Base-by-base conservation (phyloP, 2,797 vertebrate species). In the Tenualosa thibaudeaui region DNA sequence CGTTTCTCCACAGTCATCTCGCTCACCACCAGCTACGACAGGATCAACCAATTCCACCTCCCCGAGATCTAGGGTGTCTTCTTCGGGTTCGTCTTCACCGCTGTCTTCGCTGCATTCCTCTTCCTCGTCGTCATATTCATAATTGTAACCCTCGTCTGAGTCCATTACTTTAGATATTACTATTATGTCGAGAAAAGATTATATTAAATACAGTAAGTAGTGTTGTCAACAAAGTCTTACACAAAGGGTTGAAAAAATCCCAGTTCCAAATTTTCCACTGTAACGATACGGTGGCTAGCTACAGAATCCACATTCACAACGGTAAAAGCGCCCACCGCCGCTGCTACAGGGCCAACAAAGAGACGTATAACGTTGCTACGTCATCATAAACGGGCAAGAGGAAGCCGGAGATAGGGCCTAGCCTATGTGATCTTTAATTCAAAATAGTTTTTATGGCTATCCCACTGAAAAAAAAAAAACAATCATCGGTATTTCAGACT, bases 91-190 rank as follows among this genome's bases (percentile, higher is more conserved):
- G 91, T 97, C 98, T 90, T 98, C 97, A 89, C 92, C 97, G 94
- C 97, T 98, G 92, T 99, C 98, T 94, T 98, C 98, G 95, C 98
- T 99, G 94, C 97, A 99, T 96, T 99, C 98, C 93, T 99, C 97
- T 93, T 78, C 71, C 40, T 99, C 98, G 94, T 99, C 98, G 96
- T 99, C 98, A 96, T 97, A 99, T 92, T 99, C 98, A 96, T 99
- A 99, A 95, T 98, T 99, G 96, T 98, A 99, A 89, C 98, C 98
- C 94, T 99, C 98, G 97, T 99, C 98, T 93, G 97, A 99, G 97
- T 99, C 98, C 98, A 99, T 99, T 96, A 95, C 96, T 96, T 78
- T 22, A 46, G 71, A 78, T 40, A 46, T 19, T 78, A 43, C 40
- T 43, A 43, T 78, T 22, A 19, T 40, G 71, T 78, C 5, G 37